Evolutionary conservation across 2,888 invertebrate genomes (phyloP).

Genomic region (Drosophila diplacantha): DNA sequence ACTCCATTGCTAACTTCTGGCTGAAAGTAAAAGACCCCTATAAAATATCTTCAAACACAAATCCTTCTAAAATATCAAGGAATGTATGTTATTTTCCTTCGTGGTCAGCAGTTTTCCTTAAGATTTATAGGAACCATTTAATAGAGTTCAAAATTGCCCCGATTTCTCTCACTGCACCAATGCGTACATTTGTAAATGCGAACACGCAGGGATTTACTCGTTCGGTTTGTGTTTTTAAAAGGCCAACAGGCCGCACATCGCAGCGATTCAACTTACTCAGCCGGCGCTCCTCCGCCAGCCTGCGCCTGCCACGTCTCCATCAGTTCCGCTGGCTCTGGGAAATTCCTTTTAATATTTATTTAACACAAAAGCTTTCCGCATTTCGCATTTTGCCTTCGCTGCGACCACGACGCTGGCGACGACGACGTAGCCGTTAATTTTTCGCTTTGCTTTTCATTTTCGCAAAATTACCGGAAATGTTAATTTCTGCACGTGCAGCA

Average conservation of each 20-base stretch:
- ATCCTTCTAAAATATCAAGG: too few species aligned
- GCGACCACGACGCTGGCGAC: constrained; percentile 43
- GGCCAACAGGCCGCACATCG: constrained; percentile 49
- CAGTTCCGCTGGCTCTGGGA: constrained; percentile 50
- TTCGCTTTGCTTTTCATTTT: constrained; percentile 73
- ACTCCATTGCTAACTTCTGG: too few species aligned
- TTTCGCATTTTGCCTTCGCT: constrained; percentile 55
- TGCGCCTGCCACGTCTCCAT: constrained; percentile 14
- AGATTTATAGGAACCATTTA: not conserved
- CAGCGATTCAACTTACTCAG: constrained; percentile 43
- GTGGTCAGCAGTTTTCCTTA: not conserved
- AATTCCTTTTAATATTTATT: constrained; percentile 71
- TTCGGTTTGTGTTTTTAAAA: constrained; percentile 54
- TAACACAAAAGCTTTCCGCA: constrained; percentile 71
- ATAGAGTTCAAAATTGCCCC: too few species aligned
- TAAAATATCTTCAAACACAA: too few species aligned
- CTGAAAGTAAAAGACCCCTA: too few species aligned
- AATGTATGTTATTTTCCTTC: not conserved
- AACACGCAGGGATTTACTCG: constrained; percentile 51
- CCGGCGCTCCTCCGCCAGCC: not conserved
- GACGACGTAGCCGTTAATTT: constrained; percentile 63
- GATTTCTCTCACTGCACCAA: constrained; percentile 10
- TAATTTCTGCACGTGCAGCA: constrained; percentile 73
- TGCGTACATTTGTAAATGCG: constrained; percentile 17
- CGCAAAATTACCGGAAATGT: constrained; percentile 73